phyloP scores from a whole-genome alignment of 2,797 vertebrate genomes.

The Falco rusticolus region DNA sequence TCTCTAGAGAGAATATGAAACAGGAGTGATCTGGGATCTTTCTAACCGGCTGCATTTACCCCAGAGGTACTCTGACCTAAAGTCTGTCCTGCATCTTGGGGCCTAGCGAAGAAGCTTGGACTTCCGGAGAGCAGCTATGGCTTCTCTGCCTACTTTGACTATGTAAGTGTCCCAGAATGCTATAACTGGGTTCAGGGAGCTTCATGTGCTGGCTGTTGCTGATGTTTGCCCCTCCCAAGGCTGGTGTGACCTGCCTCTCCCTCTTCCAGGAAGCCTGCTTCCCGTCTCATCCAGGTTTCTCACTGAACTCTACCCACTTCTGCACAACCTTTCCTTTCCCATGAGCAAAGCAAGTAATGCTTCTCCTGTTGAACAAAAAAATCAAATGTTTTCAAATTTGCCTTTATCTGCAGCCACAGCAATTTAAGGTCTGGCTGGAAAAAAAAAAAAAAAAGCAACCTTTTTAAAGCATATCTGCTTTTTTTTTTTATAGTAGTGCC shows the following conservation, averaged over 20 bases:
- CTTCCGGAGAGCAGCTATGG: not conserved
- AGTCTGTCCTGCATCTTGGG: not conserved
- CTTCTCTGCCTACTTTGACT: not conserved
- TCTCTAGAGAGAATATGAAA: not conserved
- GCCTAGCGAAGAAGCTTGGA: not conserved
- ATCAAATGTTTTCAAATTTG: not conserved
- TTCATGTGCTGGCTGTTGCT: not conserved
- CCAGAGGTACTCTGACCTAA: not conserved
- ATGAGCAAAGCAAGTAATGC: not conserved
- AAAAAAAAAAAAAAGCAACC: no score
- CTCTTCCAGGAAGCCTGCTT: not conserved
- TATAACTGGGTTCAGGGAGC: not conserved
- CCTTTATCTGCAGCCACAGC: not conserved
- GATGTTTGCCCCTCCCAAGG: not conserved
- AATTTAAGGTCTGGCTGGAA: not conserved
- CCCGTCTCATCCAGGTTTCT: not conserved
- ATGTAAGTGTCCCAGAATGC: not conserved
- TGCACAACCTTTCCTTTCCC: not conserved
- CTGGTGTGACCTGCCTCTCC: not conserved
- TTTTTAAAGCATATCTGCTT: not conserved
- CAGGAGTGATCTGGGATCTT: not conserved
- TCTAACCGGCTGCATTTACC: not conserved
- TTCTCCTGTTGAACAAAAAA: not conserved
- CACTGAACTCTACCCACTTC: not conserved
- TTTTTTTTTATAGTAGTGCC: not conserved